phyloP scores from a whole-genome alignment of 1,140 invertebrate species.

The Penaeus indicus region DNA sequence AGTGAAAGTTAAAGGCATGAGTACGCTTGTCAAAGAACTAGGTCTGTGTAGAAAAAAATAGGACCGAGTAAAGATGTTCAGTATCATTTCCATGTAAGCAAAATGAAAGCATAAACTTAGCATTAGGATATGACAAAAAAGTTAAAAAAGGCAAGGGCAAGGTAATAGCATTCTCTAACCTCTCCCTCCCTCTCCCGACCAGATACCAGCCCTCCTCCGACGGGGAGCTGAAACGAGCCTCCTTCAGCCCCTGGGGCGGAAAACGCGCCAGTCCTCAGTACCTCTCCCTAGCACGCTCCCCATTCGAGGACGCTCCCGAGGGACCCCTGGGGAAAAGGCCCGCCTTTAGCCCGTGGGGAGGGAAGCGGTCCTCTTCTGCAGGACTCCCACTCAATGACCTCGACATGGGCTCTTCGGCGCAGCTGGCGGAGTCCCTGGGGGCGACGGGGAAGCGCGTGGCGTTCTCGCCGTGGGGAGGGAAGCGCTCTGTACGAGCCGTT shows the following conservation, averaged over 20 bases:
- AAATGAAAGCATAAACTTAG: no score
- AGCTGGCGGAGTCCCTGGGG: background rate
- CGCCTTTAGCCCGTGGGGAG: conserved; percentile 23
- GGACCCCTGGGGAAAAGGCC: background rate
- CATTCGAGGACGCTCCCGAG: background rate
- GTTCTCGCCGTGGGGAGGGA: background rate
- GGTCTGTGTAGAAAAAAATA: no score
- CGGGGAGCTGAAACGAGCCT: conserved; percentile 39
- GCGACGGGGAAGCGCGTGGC: background rate
- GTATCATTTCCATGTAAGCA: no score
- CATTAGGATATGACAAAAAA: no score
- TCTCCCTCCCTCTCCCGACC: background rate
- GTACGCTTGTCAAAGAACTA: no score
- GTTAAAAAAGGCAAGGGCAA: no score
- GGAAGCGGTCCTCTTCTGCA: background rate
- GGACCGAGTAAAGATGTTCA: no score
- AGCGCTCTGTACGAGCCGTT: no score
- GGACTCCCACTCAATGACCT: background rate
- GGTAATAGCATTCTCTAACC: background rate
- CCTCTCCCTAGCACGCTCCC: background rate
- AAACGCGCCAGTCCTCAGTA: background rate
- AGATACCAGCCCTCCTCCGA: background rate
- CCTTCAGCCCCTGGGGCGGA: conserved; percentile 44
- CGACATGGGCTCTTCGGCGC: background rate
- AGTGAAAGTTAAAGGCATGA: no score